A percentile compares a stretch with the other conserved stretches of the same genome.
phyloP scores from a whole-genome alignment of 2,888 invertebrate genomes.

The Calephelis perditalis region DNA sequence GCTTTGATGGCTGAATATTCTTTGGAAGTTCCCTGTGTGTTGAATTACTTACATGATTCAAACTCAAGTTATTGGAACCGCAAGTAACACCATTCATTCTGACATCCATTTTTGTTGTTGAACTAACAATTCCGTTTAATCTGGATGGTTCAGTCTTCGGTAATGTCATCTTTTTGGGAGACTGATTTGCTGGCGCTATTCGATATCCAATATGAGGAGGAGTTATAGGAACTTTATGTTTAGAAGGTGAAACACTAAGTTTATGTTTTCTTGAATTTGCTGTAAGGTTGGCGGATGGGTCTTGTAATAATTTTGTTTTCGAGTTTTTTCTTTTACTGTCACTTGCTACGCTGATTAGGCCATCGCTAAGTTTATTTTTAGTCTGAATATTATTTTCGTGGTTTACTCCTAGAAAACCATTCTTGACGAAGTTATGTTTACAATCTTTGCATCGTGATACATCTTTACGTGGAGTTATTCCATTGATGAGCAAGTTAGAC shows the following conservation, averaged over 20 bases:
- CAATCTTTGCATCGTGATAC: slow-evolving; percentile 47
- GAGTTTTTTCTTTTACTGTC: slow-evolving; percentile 48
- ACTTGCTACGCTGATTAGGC: slow-evolving; percentile 48
- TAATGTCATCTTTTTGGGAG: slow-evolving; percentile 44
- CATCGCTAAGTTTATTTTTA: slow-evolving; percentile 45
- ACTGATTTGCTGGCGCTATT: slow-evolving; percentile 48
- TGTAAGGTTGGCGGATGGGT: slow-evolving; percentile 62
- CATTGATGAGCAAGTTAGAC: slow-evolving; percentile 41
- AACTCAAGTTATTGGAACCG: slow-evolving; percentile 61
- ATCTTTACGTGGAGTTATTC: slow-evolving; percentile 39
- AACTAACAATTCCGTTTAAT: slow-evolving; percentile 60
- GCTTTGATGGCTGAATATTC: slow-evolving; percentile 48
- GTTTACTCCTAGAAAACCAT: slow-evolving; percentile 60
- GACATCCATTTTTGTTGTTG: slow-evolving; percentile 66
- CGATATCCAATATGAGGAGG: slow-evolving; percentile 45
- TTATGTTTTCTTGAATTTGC: slow-evolving; percentile 35
- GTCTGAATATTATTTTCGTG: slow-evolving; percentile 45
- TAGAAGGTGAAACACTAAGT: slow-evolving; percentile 4
- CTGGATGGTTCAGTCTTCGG: slow-evolving; percentile 47
- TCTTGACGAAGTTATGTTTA: slow-evolving; percentile 51
- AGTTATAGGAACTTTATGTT: slow-evolving; percentile 50
- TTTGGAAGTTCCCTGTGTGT: slow-evolving; percentile 53
- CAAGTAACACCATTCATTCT: slow-evolving; percentile 70
- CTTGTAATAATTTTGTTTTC: slow-evolving; percentile 34
- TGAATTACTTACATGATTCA: slow-evolving; percentile 46